Evolutionary conservation across 2,113 vertebrate genomes (phyloP), one percentile per base, ranked within the genome.

Genomic region (Apistogramma diplotaenia): DNA sequence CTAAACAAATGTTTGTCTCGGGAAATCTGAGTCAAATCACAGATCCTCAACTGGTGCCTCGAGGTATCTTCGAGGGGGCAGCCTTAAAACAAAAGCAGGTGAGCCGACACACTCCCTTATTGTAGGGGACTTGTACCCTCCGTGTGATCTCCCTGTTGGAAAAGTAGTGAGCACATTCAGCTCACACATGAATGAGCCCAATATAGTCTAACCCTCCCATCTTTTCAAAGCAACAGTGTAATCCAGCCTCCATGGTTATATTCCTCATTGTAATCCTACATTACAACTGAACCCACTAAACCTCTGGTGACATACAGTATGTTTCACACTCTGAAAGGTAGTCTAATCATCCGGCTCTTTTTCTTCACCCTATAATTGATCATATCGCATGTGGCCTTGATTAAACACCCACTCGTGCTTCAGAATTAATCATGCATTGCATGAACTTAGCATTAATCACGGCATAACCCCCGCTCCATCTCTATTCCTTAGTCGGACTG

Each of bases 361-460:
- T 83, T 87, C 81, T 77, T 81, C 86, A 74, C 83, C 81, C 81
- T 75, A 87, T 92, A 93, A 94, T 90, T 93, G 91, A 94, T 94
- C 92, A 92, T 93, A 92, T 94, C 89, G 74, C 90, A 90, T 87
- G 92, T 91, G 89, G 81, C 90, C 90, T 87, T 94, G 87, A 95
- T 94, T 92, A 94, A 93, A 93, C 92, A 91, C 91, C 92, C 89
- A 91, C 89, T 89, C 84, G 31, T 67, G 84, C 87, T 91, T 94
- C 86, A 85, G 83, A 91, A 95, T 95, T 93, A 95, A 95, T 95
- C 91, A 94, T 85, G 87, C 93, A 85, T 89, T 86, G 93, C 89
- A 87, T 89, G 94, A 94, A 92, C 90, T 89, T 87, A 82, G 81
- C 91, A 95, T 94, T 93, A 94, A 94, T 95, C 93, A 94, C 71